A percentile compares a stretch with the other conserved stretches of the same genome.
phyloP scores from a whole-genome alignment of 2,888 invertebrate genomes.

The Cataglyphis livida region DNA sequence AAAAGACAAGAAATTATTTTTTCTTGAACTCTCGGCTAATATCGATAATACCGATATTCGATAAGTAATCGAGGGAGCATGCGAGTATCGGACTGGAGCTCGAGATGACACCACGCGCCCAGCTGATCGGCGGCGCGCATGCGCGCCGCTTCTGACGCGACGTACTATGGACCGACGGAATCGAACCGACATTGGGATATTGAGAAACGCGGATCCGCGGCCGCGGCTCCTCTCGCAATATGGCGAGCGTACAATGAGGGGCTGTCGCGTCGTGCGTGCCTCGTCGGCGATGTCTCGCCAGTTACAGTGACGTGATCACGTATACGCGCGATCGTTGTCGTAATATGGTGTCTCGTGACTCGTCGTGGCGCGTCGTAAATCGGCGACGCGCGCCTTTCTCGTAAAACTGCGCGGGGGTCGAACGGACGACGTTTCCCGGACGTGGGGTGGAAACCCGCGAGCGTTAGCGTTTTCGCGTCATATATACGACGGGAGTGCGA shows the following conservation, averaged over 20 bases:
- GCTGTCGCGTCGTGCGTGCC: slow-evolving; percentile 74
- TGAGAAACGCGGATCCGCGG: not conserved
- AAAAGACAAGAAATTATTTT: too few species aligned
- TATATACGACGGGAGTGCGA: slow-evolving; percentile 20
- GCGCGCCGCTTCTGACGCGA: slow-evolving; percentile 19
- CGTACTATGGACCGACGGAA: slow-evolving; percentile 55
- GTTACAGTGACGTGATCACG: slow-evolving; percentile 47
- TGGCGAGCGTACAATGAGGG: slow-evolving; percentile 81
- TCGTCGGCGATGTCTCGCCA: slow-evolving; percentile 58
- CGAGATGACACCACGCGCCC: not conserved
- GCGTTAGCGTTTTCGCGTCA: slow-evolving; percentile 22
- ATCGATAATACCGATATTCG: not conserved
- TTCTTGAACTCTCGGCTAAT: too few species aligned
- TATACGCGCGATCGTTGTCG: slow-evolving; percentile 34
- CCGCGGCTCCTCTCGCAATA: slow-evolving; percentile 77
- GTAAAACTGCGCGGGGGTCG: slow-evolving; percentile 28
- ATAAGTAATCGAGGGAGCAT: not conserved
- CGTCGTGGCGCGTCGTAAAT: slow-evolving; percentile 56
- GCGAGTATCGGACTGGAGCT: not conserved
- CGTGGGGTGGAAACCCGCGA: slow-evolving; percentile 10
- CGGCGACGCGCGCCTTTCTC: slow-evolving; percentile 51
- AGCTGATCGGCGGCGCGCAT: slow-evolving; percentile 46
- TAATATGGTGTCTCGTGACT: slow-evolving; percentile 52
- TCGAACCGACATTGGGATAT: slow-evolving; percentile 37
- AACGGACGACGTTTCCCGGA: slow-evolving; percentile 4